A percentile compares a stretch with the other conserved stretches of the same genome.
These are phyloP conservation scores for honey bee (Apis mellifera) DNA, from an alignment of 1,140 invertebrate species.

Conservation along the genomic window Amel_HAv3.1 CM009935.2:10991001-10991500, in stretches of 20 bases:
- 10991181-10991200: background rate
- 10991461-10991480: conserved; percentile 76
- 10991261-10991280: conserved; percentile 70
- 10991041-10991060: background rate
- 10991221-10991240: background rate
- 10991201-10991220: background rate
- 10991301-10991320: background rate
- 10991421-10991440: background rate
- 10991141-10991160: background rate
- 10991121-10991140: background rate
- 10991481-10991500: conserved; percentile 66
- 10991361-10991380: background rate
- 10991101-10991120: background rate
- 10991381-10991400: no score
- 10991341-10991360: background rate
- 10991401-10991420: background rate
- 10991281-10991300: conserved; percentile 71
- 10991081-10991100: background rate
- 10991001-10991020: background rate
- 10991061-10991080: background rate
- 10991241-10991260: conserved; percentile 3
- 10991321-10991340: background rate
- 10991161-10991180: background rate
- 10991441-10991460: background rate
- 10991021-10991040: background rate